Conservation (phyloP, 2,113 vertebrate species). For the Ovis canadensis region DNA sequence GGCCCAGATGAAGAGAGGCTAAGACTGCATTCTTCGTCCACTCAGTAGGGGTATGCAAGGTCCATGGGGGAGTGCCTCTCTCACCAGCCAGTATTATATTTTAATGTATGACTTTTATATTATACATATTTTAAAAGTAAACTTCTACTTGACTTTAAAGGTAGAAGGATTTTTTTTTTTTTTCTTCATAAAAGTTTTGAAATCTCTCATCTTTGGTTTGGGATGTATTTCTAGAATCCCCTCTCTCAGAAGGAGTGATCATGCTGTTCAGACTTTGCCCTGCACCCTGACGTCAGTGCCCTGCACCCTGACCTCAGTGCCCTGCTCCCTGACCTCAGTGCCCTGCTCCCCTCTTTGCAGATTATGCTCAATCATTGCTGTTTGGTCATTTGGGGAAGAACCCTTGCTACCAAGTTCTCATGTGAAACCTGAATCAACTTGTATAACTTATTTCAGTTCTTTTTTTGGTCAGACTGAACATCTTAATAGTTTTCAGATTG, state of each 20-base stretch:
- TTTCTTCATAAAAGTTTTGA: slow-evolving; percentile 4
- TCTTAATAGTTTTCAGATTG: not conserved
- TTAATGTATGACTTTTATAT: not conserved
- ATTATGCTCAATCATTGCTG: not conserved
- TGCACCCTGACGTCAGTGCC: not conserved
- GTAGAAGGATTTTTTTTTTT: not conserved
- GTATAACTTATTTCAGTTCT: not conserved
- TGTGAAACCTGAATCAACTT: not conserved
- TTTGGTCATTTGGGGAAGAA: not conserved
- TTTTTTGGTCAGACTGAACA: not conserved
- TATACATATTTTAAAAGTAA: not conserved
- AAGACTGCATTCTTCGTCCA: not conserved
- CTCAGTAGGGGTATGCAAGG: not conserved
- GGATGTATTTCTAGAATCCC: not conserved
- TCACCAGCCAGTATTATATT: not conserved
- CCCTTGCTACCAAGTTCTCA: not conserved
- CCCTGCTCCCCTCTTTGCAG: not conserved
- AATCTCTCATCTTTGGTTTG: not conserved
- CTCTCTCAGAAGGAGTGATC: not conserved
- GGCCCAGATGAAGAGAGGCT: not conserved
- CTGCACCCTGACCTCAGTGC: not conserved
- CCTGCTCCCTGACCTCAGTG: not conserved
- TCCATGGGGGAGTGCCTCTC: not conserved
- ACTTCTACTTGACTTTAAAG: not conserved
- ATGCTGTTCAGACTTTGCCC: not conserved